Percentiles rank a stretch among this genome's conserved stretches.
Conservation (phyloP, 2,797 vertebrate species). For the Halcyon badia region DNA sequence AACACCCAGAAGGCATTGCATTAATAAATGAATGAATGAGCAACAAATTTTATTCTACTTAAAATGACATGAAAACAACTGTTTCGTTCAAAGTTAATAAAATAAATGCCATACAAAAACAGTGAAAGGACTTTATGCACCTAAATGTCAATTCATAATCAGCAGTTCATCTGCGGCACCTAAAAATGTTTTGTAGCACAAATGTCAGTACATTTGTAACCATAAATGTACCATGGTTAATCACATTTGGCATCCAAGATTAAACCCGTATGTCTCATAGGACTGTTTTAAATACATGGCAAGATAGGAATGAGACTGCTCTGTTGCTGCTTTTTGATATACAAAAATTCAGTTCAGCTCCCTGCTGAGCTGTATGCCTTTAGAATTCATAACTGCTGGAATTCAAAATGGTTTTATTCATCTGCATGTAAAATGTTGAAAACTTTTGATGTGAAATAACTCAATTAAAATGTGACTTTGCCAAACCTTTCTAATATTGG, state of each 20-base stretch:
- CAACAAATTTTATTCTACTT: neutral
- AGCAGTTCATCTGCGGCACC: neutral
- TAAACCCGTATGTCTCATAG: neutral
- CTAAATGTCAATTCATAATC: conserved; percentile 25
- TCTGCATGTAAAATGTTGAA: neutral
- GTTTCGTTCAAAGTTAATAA: neutral
- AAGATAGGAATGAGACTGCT: neutral
- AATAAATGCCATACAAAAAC: neutral
- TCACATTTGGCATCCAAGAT: neutral
- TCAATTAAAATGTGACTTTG: neutral
- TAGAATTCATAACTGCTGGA: neutral
- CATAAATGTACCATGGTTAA: neutral
- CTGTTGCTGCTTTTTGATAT: neutral
- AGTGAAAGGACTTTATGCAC: neutral
- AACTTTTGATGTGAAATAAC: neutral
- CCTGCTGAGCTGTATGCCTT: neutral
- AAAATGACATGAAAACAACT: neutral
- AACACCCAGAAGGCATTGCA: neutral
- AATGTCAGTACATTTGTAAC: neutral
- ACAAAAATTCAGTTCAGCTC: neutral
- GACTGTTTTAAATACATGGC: neutral
- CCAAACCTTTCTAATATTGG: neutral
- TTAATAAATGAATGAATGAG: neutral
- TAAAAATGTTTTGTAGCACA: neutral
- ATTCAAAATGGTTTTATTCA: neutral